These are phyloP conservation scores for Perizoma affinitatum DNA, from an alignment of 2,888 invertebrate genomes.

Conservation along the genomic window DNA sequence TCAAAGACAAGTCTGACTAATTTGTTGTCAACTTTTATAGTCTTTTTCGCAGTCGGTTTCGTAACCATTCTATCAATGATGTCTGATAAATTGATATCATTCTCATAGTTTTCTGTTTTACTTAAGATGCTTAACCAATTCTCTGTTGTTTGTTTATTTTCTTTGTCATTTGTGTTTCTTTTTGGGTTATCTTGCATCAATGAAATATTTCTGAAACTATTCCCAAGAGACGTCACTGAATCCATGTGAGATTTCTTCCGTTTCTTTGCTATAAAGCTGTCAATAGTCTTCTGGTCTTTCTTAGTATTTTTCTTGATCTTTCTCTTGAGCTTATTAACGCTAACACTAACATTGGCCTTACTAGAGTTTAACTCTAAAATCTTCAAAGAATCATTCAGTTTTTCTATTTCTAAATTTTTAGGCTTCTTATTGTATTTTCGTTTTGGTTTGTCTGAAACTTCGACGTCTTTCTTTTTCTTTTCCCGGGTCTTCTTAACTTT, in stretches of 20 bases:
- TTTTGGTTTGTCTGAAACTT: conserved; percentile 62
- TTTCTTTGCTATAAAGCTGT: conserved; percentile 68
- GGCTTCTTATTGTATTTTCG: conserved; percentile 69
- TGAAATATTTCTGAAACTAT: conserved; percentile 59
- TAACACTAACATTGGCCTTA: conserved; percentile 65
- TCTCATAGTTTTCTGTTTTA: conserved; percentile 46
- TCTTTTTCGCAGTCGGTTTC: conserved; percentile 55
- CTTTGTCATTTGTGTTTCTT: conserved; percentile 13
- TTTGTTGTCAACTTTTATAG: conserved; percentile 64
- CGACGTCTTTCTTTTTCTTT: conserved; percentile 43
- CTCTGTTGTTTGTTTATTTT: conserved; percentile 46
- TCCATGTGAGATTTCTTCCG: conserved; percentile 54
- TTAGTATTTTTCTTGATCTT: conserved; percentile 59
- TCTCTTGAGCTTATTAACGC: conserved; percentile 69
- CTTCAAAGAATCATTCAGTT: conserved; percentile 56
- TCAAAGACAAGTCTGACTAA: conserved; percentile 66
- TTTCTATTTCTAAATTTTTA: conserved; percentile 48
- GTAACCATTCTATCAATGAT: conserved; percentile 70
- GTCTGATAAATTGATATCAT: conserved; percentile 65
- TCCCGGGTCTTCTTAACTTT: conserved; percentile 69
- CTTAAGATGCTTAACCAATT: conserved; percentile 58
- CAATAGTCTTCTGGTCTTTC: conserved; percentile 68
- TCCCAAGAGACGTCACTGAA: conserved; percentile 46
- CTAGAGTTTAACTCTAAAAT: conserved; percentile 55
- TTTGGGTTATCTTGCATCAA: conserved; percentile 38